These are phyloP conservation scores for Eupeodes luniger DNA, from an alignment of 2,888 invertebrate species.

Conservation along the genomic window DNA sequence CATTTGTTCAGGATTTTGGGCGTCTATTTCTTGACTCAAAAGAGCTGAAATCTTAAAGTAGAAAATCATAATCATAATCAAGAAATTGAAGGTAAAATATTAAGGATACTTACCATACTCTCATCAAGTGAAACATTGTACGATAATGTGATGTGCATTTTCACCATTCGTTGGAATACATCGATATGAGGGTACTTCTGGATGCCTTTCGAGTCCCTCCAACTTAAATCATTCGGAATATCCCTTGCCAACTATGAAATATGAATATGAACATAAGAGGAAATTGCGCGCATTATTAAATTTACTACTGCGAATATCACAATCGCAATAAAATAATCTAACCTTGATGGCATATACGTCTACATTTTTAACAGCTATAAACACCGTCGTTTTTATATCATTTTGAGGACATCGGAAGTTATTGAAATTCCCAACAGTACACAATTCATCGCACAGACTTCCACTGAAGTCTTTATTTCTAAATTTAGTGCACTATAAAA, in stretches of 20 bases:
- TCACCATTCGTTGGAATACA: constrained; percentile 83
- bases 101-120: constrained; percentile 79
- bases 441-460: constrained; percentile 82
- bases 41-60: constrained; percentile 80
- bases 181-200: constrained; percentile 81
- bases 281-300: constrained; percentile 1
- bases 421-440: constrained; percentile 80
- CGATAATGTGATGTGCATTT: constrained; percentile 82
- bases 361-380: constrained; percentile 82
- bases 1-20: constrained; percentile 82
- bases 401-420: constrained; percentile 82
- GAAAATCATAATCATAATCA: neutral
- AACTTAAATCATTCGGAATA: constrained; percentile 81
- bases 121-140: constrained; percentile 83
- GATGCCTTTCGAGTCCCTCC: constrained; percentile 81
- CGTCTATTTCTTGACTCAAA: constrained; percentile 82
- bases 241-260: constrained; percentile 79
- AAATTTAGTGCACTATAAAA: constrained; percentile 81
- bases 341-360: constrained; percentile 83
- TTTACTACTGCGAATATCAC: neutral
- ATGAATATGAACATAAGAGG: neutral
- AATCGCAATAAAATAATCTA: constrained; percentile 48
- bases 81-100: too few species aligned
- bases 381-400: constrained; percentile 82
- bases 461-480: constrained; percentile 82